phyloP scores from a whole-genome alignment of 2,113 vertebrate genomes.

The Oncorhynchus nerka region DNA sequence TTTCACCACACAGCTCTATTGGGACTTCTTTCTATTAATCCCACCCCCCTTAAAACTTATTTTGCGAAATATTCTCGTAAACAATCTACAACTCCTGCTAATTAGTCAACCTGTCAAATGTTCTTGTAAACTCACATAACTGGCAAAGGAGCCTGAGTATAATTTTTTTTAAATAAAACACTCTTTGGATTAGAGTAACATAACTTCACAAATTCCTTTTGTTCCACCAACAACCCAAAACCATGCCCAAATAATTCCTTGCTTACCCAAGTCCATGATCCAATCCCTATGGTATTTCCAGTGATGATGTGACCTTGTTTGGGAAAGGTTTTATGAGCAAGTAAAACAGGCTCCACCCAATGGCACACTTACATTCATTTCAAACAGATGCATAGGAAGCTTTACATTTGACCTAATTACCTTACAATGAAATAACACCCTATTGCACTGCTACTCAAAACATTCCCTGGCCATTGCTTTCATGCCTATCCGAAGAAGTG shows the following conservation, averaged over 20 bases:
- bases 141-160: background rate
- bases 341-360: conserved; percentile 26
- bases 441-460: background rate
- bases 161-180: background rate
- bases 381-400: too few species aligned
- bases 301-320: conserved; percentile 70
- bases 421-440: background rate
- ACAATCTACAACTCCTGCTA: conserved; percentile 31
- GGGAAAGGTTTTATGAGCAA: conserved; percentile 52
- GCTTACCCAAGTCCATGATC: conserved; percentile 56
- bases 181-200: conserved; percentile 37
- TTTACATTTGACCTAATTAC: background rate
- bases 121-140: conserved; percentile 31
- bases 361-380: conserved; percentile 38
- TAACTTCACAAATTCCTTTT: conserved; percentile 37
- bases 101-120: conserved; percentile 28
- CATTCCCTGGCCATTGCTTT: background rate
- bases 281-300: conserved; percentile 62
- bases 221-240: conserved; percentile 45
- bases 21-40: conserved; percentile 17
- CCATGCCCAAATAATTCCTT: conserved; percentile 35
- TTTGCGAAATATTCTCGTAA: conserved; percentile 43
- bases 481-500: background rate
- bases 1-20: conserved; percentile 22
- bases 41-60: conserved; percentile 47